Percentiles rank a stretch among this genome's conserved stretches.
These are phyloP conservation scores for Tachina lurida DNA, from an alignment of 2,888 invertebrate genomes.

Conservation along the genomic window DNA sequence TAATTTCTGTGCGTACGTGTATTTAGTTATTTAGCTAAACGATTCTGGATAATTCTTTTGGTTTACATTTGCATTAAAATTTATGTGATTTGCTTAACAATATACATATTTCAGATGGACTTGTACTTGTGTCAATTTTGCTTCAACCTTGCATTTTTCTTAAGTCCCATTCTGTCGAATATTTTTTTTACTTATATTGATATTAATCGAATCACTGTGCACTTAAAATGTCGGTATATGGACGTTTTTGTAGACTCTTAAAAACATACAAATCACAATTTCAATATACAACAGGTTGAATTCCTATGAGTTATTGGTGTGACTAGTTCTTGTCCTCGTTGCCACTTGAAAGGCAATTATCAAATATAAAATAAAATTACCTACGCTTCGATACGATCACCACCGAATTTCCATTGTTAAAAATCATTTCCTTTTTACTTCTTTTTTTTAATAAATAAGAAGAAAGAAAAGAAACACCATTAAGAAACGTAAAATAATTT, in stretches of 20 bases:
- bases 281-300: constrained; percentile 41
- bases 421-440: constrained; percentile 3
- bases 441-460: background rate
- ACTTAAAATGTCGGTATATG: background rate
- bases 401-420: constrained; percentile 50
- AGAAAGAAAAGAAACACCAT: background rate
- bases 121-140: too few species aligned
- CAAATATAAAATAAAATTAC: constrained; percentile 26
- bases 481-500: constrained; percentile 37
- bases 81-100: too few species aligned
- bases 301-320: constrained; percentile 31
- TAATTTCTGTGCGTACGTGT: too few species aligned
- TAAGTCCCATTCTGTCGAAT: too few species aligned
- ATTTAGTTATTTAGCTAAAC: too few species aligned
- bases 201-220: too few species aligned
- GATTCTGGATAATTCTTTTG: too few species aligned
- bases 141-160: too few species aligned
- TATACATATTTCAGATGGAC: too few species aligned
- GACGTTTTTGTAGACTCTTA: background rate
- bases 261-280: background rate
- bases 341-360: constrained; percentile 33
- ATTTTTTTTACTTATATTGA: too few species aligned
- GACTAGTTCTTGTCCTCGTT: constrained; percentile 13
- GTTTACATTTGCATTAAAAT: too few species aligned
- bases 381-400: constrained; percentile 50